Evolutionary conservation across 2,888 invertebrate species (phyloP).

Genomic region (Pardosa pseudoannulata): DNA sequence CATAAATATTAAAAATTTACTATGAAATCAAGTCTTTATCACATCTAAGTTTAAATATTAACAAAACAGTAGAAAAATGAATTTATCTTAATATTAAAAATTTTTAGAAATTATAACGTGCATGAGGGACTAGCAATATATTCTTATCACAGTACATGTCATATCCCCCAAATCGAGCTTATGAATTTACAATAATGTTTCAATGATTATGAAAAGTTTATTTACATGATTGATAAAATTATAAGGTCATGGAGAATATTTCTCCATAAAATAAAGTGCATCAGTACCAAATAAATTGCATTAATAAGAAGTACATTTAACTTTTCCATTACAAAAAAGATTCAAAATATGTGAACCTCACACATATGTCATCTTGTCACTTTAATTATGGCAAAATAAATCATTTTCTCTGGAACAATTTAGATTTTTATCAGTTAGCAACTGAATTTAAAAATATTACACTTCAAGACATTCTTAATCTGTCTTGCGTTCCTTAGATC

Average conservation of each 20-base stretch:
- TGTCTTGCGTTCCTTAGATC: constrained; percentile 9
- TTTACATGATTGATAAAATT: neutral
- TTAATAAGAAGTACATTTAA: neutral
- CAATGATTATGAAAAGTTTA: neutral
- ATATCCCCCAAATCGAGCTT: neutral
- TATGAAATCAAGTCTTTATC: too few relatives aligned
- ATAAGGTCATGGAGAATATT: neutral
- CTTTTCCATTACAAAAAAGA: neutral
- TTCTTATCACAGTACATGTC: neutral
- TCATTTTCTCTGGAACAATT: neutral
- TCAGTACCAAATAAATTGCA: neutral
- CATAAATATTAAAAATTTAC: too few relatives aligned
- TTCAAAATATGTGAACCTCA: constrained; percentile 7
- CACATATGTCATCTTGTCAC: neutral
- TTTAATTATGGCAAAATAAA: neutral
- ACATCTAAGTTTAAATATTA: too few relatives aligned
- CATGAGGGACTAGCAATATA: too few relatives aligned
- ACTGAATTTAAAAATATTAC: neutral
- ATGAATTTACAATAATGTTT: constrained; percentile 13
- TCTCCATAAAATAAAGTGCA: too few relatives aligned
- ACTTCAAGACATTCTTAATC: constrained; percentile 15
- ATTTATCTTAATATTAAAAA: too few relatives aligned
- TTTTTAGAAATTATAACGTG: too few relatives aligned
- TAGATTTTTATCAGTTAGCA: too few relatives aligned
- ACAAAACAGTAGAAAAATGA: too few relatives aligned